A percentile compares a stretch with the other conserved stretches of the same genome.
Conservation (phyloP, 2,888 invertebrate species). For the Unio delphinus region DNA sequence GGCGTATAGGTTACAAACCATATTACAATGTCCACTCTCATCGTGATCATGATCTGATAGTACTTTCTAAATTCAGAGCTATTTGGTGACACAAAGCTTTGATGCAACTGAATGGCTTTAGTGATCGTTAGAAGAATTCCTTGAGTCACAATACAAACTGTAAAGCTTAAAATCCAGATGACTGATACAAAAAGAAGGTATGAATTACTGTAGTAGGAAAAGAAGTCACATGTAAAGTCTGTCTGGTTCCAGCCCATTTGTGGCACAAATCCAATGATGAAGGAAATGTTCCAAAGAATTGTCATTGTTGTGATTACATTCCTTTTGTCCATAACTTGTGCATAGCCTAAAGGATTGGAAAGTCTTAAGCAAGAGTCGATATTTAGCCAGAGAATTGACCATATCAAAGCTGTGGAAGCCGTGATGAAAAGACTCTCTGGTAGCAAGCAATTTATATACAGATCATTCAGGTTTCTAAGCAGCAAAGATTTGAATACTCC, state of each 20-base stretch:
- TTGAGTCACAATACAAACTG: slow-evolving; percentile 34
- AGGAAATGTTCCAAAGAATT: slow-evolving; percentile 60
- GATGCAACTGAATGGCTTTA: slow-evolving; percentile 16
- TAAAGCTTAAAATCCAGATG: slow-evolving; percentile 35
- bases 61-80: slow-evolving; percentile 45
- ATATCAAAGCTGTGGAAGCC: slow-evolving; percentile 47
- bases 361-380: slow-evolving; percentile 54
- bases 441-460: slow-evolving; percentile 60
- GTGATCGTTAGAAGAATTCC: slow-evolving; percentile 16
- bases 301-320: slow-evolving; percentile 55
- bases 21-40: slow-evolving; percentile 41
- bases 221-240: slow-evolving; percentile 36
- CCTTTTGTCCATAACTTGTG: slow-evolving; percentile 51
- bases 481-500: slow-evolving; percentile 55
- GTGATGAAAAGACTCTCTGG: slow-evolving; percentile 61
- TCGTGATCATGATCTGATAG: slow-evolving; percentile 35
- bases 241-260: slow-evolving; percentile 53
- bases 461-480: slow-evolving; percentile 33
- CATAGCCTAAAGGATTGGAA: slow-evolving; percentile 38
- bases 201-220: slow-evolving; percentile 40
- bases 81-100: slow-evolving; percentile 21
- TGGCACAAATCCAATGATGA: slow-evolving; percentile 63
- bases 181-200: slow-evolving; percentile 42
- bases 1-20: slow-evolving; percentile 52
- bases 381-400: slow-evolving; percentile 52